Evolutionary conservation across 2,797 vertebrate genomes (phyloP).

Genomic region (Lagorchestes hirsutus): DNA sequence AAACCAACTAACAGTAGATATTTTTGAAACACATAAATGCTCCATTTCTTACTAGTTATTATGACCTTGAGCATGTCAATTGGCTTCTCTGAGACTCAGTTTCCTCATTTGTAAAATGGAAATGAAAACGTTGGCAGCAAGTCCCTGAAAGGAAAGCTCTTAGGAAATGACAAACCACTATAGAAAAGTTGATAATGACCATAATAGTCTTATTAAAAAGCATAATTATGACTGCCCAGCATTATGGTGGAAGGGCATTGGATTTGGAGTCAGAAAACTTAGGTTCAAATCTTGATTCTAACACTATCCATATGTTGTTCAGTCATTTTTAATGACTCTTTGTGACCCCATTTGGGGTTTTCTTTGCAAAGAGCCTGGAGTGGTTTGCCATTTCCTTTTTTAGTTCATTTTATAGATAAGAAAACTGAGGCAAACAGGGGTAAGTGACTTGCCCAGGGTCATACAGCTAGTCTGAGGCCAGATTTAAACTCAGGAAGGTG

Average conservation of each 20-base stretch:
- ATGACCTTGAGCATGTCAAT: not conserved
- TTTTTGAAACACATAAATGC: constrained; percentile 41
- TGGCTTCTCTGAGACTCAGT: constrained; percentile 39
- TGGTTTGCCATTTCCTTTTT: not conserved
- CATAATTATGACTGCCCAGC: not conserved
- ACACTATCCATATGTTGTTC: not conserved
- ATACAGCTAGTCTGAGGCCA: not conserved
- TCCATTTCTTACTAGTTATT: not conserved
- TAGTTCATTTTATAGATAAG: not conserved
- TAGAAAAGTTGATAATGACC: not conserved
- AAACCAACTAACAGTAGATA: not conserved
- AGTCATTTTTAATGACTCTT: not conserved
- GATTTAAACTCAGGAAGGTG: not conserved
- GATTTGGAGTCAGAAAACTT: not conserved
- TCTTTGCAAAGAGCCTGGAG: not conserved
- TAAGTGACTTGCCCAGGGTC: not conserved
- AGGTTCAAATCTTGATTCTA: not conserved
- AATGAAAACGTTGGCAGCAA: constrained; percentile 15
- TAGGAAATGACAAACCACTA: not conserved
- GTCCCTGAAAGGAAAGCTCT: constrained; percentile 36
- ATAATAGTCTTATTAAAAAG: not conserved
- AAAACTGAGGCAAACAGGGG: not conserved
- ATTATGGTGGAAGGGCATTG: not conserved
- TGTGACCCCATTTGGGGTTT: not conserved
- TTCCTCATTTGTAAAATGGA: constrained; percentile 55